Evolutionary conservation across 2,888 invertebrate genomes (phyloP), one percentile per base, ranked within the genome.

Genomic region (Autographa gamma): DNA sequence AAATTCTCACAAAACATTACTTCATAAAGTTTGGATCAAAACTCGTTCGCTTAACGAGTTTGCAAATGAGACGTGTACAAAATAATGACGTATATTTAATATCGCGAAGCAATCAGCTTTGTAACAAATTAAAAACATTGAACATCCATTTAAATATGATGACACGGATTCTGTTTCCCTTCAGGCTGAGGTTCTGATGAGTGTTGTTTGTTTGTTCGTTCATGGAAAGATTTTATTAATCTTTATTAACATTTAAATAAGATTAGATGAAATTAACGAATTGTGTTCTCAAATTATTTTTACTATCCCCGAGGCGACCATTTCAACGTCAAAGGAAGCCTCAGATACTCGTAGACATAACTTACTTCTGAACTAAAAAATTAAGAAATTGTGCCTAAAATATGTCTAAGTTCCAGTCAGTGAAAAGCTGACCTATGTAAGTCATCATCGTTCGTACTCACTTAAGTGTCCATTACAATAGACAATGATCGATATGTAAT

Each of bases 91-190:
- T 64, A 80, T 71, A 66, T 76, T 76, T 69, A 80, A 80, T 74
- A 77, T 63, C 43, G 58, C 59, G 31, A 65, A 69, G 72, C 72
- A 74, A 81, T 79, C 70, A 79, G 60, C 60, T 73, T 59, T 43
- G 64, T 56, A 72, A 70, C 76, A 83, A 74, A 77, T 81, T 83
- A 74, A 76, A 80, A 83, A 76, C 16, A 61, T 31, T n/a, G 60
- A 69, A 63, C 54, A 74, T 78, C 69, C 60, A 79, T 73, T 79
- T 60, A 18, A 75, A 74, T 71, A 64, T 60, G 64, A 69, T 64
- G 58, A 58, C n/a, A 41, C 14, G 34, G 56, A 16, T 66, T 41
- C 19, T 54, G 54, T 54, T 65, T 69, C 59, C 65, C 63, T 16
- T 80, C 67, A 67, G 61, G 73, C n/a, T 48, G 60, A 19, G 62